Evolutionary conservation across 2,888 invertebrate genomes (phyloP), one percentile per base, ranked within the genome.

Genomic region (Beris chalybata): DNA sequence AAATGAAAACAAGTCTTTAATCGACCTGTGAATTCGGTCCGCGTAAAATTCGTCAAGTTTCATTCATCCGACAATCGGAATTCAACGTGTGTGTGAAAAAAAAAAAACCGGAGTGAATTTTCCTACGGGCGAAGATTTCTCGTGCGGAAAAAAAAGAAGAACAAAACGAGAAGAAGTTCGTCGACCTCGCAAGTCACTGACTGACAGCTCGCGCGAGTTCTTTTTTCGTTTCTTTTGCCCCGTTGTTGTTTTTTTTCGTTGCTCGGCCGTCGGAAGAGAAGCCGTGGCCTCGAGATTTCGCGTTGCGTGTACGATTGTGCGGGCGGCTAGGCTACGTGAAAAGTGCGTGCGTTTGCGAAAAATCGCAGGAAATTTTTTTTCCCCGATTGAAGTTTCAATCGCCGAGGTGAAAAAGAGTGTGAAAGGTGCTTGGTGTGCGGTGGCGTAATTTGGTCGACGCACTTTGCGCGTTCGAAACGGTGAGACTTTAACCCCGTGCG

Each of bases 101-200:
- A 22, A 22, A 22, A 22, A 22, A 22, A 22, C 3, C 22, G 22
- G 22, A 22, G 1, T 22, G 22, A 29, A 48, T 30, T 38, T 38
- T 9, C 38, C 43, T 50, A 38, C 15, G n/a, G 29, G 38, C 11
- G 59, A 48, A 9, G 9, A 61, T 38, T 38, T 32, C 52, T 31
- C 52, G 30, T 43, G 54, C 38, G 52, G 50, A 44, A 44, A 32
- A 63, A 63, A 64, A 54, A 64, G 55, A 29, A 22, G 53, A 53
- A 22, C 13, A 29, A 22, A 5, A 53, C 22, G 64, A 64, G 64
- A 64, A 68, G 47, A 58, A 56, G 69, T 69, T 69, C 69, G 66
- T 69, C 66, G 69, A 69, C 66, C 69, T 66, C 69, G 66, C 66
- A 69, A 69, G 69, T 69, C 66, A 69, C 58, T 69, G 69, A 69